phyloP scores from a whole-genome alignment of 1,140 invertebrate species.

The Drosophila bocqueti region DNA sequence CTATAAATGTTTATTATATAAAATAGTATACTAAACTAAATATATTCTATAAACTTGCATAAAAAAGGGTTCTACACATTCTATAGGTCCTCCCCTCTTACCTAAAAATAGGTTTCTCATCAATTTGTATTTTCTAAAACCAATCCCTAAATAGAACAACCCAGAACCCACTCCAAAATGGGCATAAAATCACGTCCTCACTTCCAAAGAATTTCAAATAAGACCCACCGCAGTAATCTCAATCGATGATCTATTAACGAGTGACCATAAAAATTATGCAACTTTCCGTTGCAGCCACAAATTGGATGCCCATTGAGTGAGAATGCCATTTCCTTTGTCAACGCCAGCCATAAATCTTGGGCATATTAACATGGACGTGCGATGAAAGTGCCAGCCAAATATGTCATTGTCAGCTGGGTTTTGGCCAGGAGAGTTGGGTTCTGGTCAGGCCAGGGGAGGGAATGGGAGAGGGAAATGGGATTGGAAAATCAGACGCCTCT shows the following conservation, averaged over 20 bases:
- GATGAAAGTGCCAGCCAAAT: conserved; percentile 82
- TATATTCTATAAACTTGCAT: too few species aligned
- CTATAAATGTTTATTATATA: not conserved
- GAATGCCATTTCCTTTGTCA: conserved; percentile 81
- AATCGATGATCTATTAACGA: conserved; percentile 80
- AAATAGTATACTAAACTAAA: too few species aligned
- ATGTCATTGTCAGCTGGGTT: conserved; percentile 75
- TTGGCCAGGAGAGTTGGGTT: conserved; percentile 15
- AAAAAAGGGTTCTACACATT: too few species aligned
- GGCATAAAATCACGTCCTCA: conserved; percentile 41
- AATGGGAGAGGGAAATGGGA: conserved; percentile 14
- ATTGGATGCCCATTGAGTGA: conserved; percentile 65
- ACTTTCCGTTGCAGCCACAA: conserved; percentile 62
- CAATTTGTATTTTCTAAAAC: not conserved
- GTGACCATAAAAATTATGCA: conserved; percentile 79
- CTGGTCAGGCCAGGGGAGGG: not conserved
- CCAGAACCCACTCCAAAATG: not conserved
- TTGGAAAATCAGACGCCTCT: conserved; percentile 52
- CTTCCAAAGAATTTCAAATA: conserved; percentile 44
- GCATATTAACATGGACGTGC: conserved; percentile 82
- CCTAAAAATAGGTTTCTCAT: not conserved
- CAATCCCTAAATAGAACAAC: conserved; percentile 14
- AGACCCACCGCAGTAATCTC: conserved; percentile 72
- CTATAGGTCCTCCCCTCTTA: not conserved
- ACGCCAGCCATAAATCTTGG: conserved; percentile 69